Percentiles rank a stretch among this genome's conserved stretches.
Evolutionary conservation across 1,140 invertebrate species (phyloP).

Genomic region (Eubasilissa regina): DNA sequence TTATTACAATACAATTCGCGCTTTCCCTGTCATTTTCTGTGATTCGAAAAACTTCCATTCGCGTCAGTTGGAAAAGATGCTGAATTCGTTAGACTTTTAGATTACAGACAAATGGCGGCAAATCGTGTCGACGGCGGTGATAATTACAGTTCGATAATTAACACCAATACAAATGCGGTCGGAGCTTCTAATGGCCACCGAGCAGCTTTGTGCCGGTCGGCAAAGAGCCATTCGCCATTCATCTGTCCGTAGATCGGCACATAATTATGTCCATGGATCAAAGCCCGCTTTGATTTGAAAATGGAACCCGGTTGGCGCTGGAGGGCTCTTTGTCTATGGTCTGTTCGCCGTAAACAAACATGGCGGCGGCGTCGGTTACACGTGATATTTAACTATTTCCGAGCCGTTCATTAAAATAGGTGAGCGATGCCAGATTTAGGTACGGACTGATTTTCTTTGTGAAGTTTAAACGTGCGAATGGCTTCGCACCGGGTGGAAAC

Average conservation of each 20-base stretch:
- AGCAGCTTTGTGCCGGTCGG: slow-evolving; percentile 20
- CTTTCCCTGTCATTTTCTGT: no score
- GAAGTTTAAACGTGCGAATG: background rate
- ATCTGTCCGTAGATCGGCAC: slow-evolving; percentile 7
- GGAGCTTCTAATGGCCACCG: slow-evolving; percentile 24
- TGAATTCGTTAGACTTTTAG: background rate
- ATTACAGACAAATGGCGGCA: background rate
- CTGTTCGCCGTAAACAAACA: slow-evolving; percentile 46
- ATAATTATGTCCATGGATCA: slow-evolving; percentile 39
- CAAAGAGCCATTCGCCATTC: slow-evolving; percentile 33
- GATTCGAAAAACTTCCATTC: no score
- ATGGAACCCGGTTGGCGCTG: slow-evolving; percentile 33
- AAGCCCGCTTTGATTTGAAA: slow-evolving; percentile 39
- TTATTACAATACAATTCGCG: no score
- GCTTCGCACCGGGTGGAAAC: no score
- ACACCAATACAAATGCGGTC: slow-evolving; percentile 26
- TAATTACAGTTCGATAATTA: slow-evolving; percentile 60
- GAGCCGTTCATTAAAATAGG: slow-evolving; percentile 6
- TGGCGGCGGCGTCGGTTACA: slow-evolving; percentile 46
- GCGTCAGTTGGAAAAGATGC: no score
- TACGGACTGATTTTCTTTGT: background rate
- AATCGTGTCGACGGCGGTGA: slow-evolving; percentile 29
- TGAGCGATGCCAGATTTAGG: background rate
- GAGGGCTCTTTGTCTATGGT: slow-evolving; percentile 21
- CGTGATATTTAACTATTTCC: slow-evolving; percentile 48